phyloP scores from a whole-genome alignment of 2,113 vertebrate genomes.

The Colaptes auratus region DNA sequence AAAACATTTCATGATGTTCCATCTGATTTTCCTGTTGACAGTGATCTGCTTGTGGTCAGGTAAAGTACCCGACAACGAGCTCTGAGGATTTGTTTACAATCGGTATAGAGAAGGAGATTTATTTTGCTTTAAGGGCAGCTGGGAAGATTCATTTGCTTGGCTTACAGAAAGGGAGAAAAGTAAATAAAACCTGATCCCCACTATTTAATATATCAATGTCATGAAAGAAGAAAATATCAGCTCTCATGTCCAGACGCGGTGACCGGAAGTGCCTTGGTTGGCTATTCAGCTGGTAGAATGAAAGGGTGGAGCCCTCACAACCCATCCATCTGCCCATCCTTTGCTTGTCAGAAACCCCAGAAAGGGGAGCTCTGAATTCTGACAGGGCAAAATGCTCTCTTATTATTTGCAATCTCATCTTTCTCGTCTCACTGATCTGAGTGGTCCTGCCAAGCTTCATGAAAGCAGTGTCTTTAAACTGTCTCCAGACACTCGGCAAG shows the following conservation, averaged over 20 bases:
- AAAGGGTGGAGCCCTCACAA: slow-evolving; percentile 15
- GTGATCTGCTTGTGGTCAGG: neutral
- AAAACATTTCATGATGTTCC: slow-evolving; percentile 7
- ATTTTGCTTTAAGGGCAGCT: slow-evolving; percentile 33
- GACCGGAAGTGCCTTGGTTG: neutral
- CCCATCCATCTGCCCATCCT: neutral
- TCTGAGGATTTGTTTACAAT: neutral
- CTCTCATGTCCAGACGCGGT: neutral
- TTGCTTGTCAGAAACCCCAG: neutral
- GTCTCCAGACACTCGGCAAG: neutral
- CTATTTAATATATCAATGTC: slow-evolving; percentile 36
- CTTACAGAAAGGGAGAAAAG: slow-evolving; percentile 22
- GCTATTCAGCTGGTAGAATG: neutral
- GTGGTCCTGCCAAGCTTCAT: slow-evolving; percentile 18
- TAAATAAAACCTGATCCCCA: slow-evolving; percentile 37
- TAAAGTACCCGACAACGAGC: slow-evolving; percentile 50
- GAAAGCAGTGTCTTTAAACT: slow-evolving; percentile 9
- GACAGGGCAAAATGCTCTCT: neutral
- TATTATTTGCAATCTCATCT: neutral
- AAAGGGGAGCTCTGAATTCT: slow-evolving; percentile 22
- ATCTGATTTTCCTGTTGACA: neutral
- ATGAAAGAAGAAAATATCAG: slow-evolving; percentile 24
- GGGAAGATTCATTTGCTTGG: slow-evolving; percentile 18
- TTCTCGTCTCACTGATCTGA: slow-evolving; percentile 1
- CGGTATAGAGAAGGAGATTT: slow-evolving; percentile 33